Evolutionary conservation across 2,113 vertebrate genomes (phyloP).

Genomic region (Gracilinanus agilis): DNA sequence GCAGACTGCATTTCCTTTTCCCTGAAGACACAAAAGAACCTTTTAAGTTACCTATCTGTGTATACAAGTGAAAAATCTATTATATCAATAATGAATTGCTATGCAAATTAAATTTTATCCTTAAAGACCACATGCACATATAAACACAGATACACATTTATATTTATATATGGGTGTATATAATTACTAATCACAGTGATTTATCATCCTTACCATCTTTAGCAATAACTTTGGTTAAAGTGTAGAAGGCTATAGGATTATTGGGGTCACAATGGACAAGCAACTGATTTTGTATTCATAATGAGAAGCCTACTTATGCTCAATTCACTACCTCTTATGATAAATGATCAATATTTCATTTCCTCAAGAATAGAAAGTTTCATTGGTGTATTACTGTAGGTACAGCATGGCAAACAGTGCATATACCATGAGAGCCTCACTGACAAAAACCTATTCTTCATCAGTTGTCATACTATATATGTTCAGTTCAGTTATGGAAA

Average conservation of each 20-base stretch:
- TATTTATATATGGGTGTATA: not conserved
- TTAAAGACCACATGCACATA: not conserved
- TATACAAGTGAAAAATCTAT: not conserved
- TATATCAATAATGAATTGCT: conserved; percentile 32
- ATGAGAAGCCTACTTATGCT: conserved; percentile 79
- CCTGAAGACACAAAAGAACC: not conserved
- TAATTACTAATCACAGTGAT: not conserved
- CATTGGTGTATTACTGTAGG: conserved; percentile 79
- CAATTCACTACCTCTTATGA: conserved; percentile 89
- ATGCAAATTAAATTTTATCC: conserved; percentile 18
- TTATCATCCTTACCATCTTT: fast-evolving
- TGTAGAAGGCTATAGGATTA: conserved; percentile 35
- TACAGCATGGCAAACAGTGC: conserved; percentile 72
- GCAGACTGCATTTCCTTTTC: not conserved
- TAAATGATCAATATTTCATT: conserved; percentile 97
- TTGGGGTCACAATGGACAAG: conserved; percentile 58
- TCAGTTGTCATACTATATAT: conserved; percentile 47
- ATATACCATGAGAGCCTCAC: conserved; percentile 54
- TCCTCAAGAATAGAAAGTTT: conserved; percentile 87
- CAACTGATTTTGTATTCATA: conserved; percentile 80
- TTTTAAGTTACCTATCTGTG: not conserved
- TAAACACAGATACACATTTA: not conserved
- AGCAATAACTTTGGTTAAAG: not conserved
- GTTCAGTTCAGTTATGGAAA: conserved; percentile 56
- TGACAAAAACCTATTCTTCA: conserved; percentile 1